These are phyloP conservation scores for Oncorhynchus nerka DNA, from an alignment of 2,113 vertebrate species.

Conservation along the genomic window DNA sequence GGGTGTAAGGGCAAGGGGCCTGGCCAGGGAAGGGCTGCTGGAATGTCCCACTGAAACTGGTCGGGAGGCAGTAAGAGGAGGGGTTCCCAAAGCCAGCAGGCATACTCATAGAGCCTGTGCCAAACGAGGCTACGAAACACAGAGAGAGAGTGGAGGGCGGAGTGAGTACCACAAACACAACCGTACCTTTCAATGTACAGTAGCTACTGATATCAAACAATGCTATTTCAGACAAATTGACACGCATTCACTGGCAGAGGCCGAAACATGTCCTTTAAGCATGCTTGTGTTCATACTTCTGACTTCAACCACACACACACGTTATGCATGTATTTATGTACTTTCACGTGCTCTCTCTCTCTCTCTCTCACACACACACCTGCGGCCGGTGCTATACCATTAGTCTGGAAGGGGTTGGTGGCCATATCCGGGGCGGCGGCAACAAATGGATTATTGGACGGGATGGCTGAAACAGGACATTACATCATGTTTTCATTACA, in stretches of 20 bases:
- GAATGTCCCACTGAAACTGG: constrained; percentile 96
- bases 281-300: not conserved
- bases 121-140: constrained; percentile 82
- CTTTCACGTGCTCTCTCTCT: not conserved
- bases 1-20: constrained; percentile 86
- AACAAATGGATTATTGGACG: constrained; percentile 94
- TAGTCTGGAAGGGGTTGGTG: constrained; percentile 95
- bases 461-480: constrained; percentile 72
- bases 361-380: constrained; percentile 57
- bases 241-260: too few species aligned
- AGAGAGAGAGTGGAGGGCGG: not conserved
- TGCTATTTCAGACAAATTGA: too few species aligned
- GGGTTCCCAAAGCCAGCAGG: constrained; percentile 91
- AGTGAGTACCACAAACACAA: not conserved
- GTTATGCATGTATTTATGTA: not conserved
- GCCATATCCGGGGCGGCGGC: constrained; percentile 87
- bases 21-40: constrained; percentile 92
- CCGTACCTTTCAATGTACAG: too few species aligned
- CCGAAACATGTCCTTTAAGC: too few species aligned
- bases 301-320: not conserved
- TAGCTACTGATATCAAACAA: too few species aligned
- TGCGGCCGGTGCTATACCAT: constrained; percentile 79
- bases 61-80: constrained; percentile 91
- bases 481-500: not conserved
- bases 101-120: constrained; percentile 97